phyloP scores from a whole-genome alignment of 2,113 vertebrate genomes.

The Trichomycterus rosablanca region DNA sequence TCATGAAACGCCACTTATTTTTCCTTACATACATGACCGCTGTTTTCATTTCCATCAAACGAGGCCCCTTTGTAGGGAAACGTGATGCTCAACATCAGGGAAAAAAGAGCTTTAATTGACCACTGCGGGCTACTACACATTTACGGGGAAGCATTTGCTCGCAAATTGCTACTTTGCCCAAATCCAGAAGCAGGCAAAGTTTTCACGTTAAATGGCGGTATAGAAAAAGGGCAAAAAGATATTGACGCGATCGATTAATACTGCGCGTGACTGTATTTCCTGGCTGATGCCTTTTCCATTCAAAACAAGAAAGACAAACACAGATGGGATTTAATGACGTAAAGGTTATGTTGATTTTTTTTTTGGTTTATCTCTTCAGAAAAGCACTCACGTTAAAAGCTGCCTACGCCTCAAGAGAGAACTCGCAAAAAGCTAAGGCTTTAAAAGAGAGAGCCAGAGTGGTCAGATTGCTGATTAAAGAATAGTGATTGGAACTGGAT shows the following conservation, averaged over 20 bases:
- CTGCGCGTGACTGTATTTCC: conserved; percentile 42
- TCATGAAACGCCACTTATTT: conserved; percentile 25
- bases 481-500: conserved; percentile 17
- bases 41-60: conserved; percentile 60
- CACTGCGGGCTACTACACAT: conserved; percentile 29
- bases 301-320: conserved; percentile 73
- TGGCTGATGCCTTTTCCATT: conserved; percentile 62
- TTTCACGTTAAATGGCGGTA: conserved; percentile 18
- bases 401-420: conserved; percentile 19
- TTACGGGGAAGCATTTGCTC: conserved; percentile 41
- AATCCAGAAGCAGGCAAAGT: conserved; percentile 44
- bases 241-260: conserved; percentile 37
- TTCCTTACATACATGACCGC: conserved; percentile 48
- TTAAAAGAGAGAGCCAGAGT: not conserved
- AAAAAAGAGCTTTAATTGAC: conserved; percentile 13
- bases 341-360: conserved; percentile 29
- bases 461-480: conserved; percentile 20
- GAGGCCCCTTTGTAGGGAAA: conserved; percentile 46
- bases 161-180: conserved; percentile 48
- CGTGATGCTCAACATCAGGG: conserved; percentile 42
- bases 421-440: conserved; percentile 16
- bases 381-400: conserved; percentile 46
- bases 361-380: conserved; percentile 25
- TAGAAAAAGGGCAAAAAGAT: not conserved
- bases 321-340: conserved; percentile 71